A percentile compares a stretch with the other conserved stretches of the same genome.
These are phyloP conservation scores for Hippocampus barbouri DNA, from an alignment of 2,113 vertebrate genomes.

Conservation along the genomic window DNA sequence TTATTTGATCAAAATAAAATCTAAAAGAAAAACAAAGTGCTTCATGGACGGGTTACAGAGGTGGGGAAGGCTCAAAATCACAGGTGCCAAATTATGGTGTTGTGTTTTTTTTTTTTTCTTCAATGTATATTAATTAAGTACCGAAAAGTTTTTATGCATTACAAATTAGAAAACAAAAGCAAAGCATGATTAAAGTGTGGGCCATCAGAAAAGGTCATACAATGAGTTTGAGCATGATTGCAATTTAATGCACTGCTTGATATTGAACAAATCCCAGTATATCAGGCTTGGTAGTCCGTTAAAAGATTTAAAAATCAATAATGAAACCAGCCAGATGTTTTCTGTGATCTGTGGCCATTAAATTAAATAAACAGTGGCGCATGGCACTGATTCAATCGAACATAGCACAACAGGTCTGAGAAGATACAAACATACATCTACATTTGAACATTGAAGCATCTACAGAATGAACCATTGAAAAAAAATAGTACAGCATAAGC, in stretches of 20 bases:
- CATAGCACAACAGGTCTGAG: slow-evolving; percentile 19
- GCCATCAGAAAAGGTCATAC: not conserved
- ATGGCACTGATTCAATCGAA: slow-evolving; percentile 33
- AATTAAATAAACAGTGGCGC: slow-evolving; percentile 32
- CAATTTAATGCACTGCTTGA: not conserved
- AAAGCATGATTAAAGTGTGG: not conserved
- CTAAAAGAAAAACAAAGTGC: not conserved
- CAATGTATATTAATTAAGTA: too few relatives aligned
- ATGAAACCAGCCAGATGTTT: slow-evolving; percentile 32
- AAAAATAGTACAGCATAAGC: not conserved
- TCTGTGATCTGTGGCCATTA: slow-evolving; percentile 47
- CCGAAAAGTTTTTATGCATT: not conserved
- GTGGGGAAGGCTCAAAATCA: not conserved
- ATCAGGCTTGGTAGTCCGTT: not conserved
- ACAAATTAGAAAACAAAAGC: not conserved
- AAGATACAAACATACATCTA: slow-evolving; percentile 11
- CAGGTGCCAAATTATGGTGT: not conserved
- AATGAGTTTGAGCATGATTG: not conserved
- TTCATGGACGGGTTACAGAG: not conserved
- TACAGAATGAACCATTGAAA: not conserved
- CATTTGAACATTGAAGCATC: not conserved
- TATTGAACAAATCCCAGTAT: not conserved
- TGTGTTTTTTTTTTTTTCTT: not conserved
- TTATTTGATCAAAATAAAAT: not conserved
- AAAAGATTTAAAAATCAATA: slow-evolving; percentile 24